Conservation (phyloP, 2,113 vertebrate genomes). For the Danionella cerebrum region DNA sequence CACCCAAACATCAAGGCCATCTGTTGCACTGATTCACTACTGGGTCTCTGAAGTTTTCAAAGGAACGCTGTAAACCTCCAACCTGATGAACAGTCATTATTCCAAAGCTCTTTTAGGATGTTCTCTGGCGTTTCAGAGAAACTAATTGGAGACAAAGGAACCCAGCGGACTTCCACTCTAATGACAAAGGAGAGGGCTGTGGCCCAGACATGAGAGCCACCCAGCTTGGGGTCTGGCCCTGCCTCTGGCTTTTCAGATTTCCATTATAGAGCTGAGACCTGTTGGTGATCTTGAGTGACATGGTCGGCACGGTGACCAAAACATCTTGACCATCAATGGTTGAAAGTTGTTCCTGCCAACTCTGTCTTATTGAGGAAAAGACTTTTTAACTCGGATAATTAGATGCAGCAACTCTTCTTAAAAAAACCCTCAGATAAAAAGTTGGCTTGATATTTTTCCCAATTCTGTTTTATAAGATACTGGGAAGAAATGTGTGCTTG, state of each 20-base stretch:
- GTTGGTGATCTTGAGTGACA: slow-evolving; percentile 9
- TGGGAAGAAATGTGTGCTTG: too few relatives aligned
- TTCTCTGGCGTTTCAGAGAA: slow-evolving; percentile 54
- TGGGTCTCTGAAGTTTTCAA: slow-evolving; percentile 41
- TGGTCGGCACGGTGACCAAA: background rate
- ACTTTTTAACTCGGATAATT: slow-evolving; percentile 32
- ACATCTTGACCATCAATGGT: slow-evolving; percentile 24
- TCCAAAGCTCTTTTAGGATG: slow-evolving; percentile 63
- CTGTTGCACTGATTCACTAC: slow-evolving; percentile 39
- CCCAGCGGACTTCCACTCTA: slow-evolving; percentile 47
- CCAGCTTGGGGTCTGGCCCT: slow-evolving; percentile 29
- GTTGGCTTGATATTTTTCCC: too few relatives aligned
- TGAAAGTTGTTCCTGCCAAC: slow-evolving; percentile 32
- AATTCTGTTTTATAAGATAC: too few relatives aligned
- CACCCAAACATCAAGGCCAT: slow-evolving; percentile 40
- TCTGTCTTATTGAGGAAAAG: slow-evolving; percentile 18
- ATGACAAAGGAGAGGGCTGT: slow-evolving; percentile 34
- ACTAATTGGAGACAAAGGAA: slow-evolving; percentile 71
- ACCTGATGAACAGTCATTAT: slow-evolving; percentile 67
- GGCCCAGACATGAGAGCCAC: slow-evolving; percentile 35
- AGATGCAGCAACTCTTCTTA: slow-evolving; percentile 37
- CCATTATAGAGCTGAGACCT: slow-evolving; percentile 15
- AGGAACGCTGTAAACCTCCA: slow-evolving; percentile 29
- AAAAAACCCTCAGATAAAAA: slow-evolving; percentile 50
- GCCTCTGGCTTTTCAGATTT: slow-evolving; percentile 26